A percentile compares a stretch with the other conserved stretches of the same genome.
phyloP scores from a whole-genome alignment of 2,888 invertebrate species.

The Vesta saturnalis region DNA sequence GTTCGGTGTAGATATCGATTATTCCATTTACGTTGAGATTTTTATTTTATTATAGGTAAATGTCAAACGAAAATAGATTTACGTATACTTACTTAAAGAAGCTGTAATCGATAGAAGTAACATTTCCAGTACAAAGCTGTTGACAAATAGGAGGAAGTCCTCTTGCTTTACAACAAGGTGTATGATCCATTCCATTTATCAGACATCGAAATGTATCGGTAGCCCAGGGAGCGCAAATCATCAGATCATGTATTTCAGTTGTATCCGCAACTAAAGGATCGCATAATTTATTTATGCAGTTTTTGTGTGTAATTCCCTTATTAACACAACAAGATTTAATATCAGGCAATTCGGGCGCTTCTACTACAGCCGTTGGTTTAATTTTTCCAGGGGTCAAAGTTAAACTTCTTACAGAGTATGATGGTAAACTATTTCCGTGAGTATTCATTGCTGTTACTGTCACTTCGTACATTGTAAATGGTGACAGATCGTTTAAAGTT shows the following conservation, averaged over 20 bases:
- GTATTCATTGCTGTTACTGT: constrained; percentile 77
- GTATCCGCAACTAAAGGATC: constrained; percentile 70
- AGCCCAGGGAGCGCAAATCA: constrained; percentile 92
- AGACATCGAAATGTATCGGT: constrained; percentile 82
- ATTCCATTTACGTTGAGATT: background rate
- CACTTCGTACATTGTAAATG: constrained; percentile 87
- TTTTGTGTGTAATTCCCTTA: constrained; percentile 77
- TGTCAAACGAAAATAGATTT: background rate
- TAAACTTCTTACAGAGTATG: constrained; percentile 75
- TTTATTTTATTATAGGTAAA: background rate
- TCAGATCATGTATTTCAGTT: constrained; percentile 78
- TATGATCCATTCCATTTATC: constrained; percentile 83
- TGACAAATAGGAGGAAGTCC: constrained; percentile 81
- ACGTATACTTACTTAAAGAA: constrained; percentile 80
- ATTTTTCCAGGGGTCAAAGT: constrained; percentile 74
- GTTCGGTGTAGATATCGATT: background rate
- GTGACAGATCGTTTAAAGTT: constrained; percentile 71
- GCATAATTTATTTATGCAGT: constrained; percentile 82
- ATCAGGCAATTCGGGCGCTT: constrained; percentile 78
- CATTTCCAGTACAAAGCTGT: constrained; percentile 81
- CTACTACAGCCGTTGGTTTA: constrained; percentile 67
- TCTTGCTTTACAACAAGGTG: constrained; percentile 79
- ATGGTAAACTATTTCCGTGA: constrained; percentile 81
- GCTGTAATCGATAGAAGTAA: constrained; percentile 80
- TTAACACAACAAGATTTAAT: constrained; percentile 75